phyloP scores from a whole-genome alignment of 2,113 vertebrate species.

The Kryptolebias marmoratus region DNA sequence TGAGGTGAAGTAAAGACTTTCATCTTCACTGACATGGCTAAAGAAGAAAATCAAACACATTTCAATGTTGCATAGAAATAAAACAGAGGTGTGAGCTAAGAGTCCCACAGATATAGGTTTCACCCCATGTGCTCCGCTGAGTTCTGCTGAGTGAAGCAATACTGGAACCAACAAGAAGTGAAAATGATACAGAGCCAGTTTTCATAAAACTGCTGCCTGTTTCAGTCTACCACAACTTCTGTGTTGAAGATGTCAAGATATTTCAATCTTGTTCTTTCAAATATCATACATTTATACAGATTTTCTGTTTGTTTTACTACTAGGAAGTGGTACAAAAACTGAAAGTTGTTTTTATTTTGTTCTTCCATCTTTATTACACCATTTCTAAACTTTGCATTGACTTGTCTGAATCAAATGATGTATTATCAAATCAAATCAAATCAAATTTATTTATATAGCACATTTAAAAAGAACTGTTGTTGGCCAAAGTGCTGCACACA shows the following conservation, averaged over 20 bases:
- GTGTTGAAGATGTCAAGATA: not conserved
- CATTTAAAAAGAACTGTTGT: no score
- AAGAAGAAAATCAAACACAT: constrained; percentile 32
- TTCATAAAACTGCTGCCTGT: constrained; percentile 24
- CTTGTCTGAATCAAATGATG: no score
- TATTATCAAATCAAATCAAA: no score
- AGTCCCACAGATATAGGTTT: no score
- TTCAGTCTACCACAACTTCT: constrained; percentile 16
- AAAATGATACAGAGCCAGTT: constrained; percentile 39
- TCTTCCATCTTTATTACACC: no score
- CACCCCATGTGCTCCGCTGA: no score
- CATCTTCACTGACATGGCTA: constrained; percentile 23
- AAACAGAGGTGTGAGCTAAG: constrained; percentile 16
- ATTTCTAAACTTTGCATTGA: no score
- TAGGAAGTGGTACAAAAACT: no score
- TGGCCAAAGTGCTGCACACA: no score
- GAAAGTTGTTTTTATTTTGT: no score
- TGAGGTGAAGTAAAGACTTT: constrained; percentile 18
- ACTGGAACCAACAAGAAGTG: constrained; percentile 55
- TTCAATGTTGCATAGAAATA: constrained; percentile 26
- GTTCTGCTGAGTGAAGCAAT: constrained; percentile 38
- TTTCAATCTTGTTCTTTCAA: not conserved
- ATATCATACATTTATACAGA: not conserved
- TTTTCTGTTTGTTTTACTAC: no score
- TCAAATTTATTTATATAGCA: no score